phyloP scores from a whole-genome alignment of 2,888 invertebrate species.

The Kryphioiulus occultus region DNA sequence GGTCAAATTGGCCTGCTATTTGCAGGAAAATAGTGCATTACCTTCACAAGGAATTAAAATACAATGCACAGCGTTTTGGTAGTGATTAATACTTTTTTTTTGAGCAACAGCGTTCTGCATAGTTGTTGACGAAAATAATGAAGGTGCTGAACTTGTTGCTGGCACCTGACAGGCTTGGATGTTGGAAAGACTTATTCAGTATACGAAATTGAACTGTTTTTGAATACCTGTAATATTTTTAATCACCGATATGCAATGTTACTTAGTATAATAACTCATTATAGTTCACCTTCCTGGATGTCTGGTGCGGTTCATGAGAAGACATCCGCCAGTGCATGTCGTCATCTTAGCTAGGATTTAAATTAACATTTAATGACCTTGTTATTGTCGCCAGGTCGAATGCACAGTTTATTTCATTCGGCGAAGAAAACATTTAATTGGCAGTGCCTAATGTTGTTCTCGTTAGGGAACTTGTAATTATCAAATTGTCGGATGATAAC shows the following conservation, averaged over 20 bases:
- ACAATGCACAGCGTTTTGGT: background rate
- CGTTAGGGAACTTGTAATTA: background rate
- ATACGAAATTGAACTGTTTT: too few relatives aligned
- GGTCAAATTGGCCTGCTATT: background rate
- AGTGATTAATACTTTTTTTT: background rate
- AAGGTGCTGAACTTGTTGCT: background rate
- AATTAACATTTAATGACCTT: background rate
- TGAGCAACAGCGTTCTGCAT: background rate
- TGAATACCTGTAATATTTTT: background rate
- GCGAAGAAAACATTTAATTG: background rate
- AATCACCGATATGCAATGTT: background rate
- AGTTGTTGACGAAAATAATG: background rate
- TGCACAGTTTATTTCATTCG: background rate
- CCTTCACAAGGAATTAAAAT: background rate
- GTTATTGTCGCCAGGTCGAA: background rate
- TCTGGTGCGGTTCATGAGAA: background rate
- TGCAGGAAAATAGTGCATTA: background rate
- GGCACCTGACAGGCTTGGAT: background rate
- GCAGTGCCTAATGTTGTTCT: background rate
- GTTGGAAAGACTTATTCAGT: background rate
- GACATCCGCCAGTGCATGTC: background rate
- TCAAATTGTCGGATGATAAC: background rate
- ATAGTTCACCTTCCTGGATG: constrained; percentile 1
- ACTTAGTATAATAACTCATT: background rate
- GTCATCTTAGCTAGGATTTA: background rate